These are phyloP conservation scores for Ptychodera flava DNA, from an alignment of 35 echinoderm and acorn worm species.

Conservation along the genomic window DNA sequence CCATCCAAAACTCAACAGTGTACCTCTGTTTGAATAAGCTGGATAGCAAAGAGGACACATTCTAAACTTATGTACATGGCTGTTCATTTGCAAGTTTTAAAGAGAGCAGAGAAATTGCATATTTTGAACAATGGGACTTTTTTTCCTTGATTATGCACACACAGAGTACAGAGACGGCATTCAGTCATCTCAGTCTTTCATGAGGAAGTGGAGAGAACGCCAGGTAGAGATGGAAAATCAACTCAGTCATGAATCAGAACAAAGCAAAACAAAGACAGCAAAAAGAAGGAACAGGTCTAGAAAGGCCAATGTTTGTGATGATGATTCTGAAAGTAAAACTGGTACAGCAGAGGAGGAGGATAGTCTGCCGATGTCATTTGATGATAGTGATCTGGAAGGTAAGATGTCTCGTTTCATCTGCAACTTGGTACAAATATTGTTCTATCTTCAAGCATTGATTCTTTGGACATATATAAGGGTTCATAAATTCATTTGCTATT, in stretches of 20 bases:
- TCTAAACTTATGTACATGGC: not conserved
- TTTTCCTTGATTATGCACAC: no score
- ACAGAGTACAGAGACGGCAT: conserved; percentile 40
- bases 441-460: no score
- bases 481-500: no score
- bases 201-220: conserved; percentile 51
- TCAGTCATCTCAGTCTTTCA: conserved; percentile 42
- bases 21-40: no score
- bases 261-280: not conserved
- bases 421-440: no score
- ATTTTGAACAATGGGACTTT: no score
- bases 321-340: no score
- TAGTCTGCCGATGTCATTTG: not conserved
- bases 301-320: no score
- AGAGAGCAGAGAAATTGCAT: not conserved
- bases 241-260: not conserved
- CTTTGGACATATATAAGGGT: no score
- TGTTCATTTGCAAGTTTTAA: not conserved
- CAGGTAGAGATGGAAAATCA: conserved; percentile 14
- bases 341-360: not conserved
- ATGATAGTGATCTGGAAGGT: not conserved
- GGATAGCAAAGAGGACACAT: no score
- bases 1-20: no score
- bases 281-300: not conserved
- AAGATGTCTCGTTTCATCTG: no score